Conservation (phyloP, 2,888 invertebrate species). For the Euspilapteryx auroguttella region DNA sequence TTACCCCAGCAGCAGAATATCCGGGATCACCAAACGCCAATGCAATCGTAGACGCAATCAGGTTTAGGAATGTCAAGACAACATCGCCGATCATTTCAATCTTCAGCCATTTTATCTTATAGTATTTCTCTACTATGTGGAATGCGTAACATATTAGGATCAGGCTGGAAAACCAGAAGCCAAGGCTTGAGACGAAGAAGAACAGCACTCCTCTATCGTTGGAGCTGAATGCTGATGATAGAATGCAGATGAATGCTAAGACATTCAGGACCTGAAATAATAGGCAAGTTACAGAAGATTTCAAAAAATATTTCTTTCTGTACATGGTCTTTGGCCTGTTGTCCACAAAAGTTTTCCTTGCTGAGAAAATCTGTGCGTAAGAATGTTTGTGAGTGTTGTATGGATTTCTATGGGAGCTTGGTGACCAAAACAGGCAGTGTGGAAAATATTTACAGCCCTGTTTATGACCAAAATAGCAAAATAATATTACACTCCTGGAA, state of each 20-base stretch:
- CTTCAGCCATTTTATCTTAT: slow-evolving; percentile 82
- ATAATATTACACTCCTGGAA: too few relatives aligned
- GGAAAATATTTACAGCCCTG: too few relatives aligned
- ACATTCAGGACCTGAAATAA: slow-evolving; percentile 69
- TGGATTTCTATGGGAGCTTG: too few relatives aligned
- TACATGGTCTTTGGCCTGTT: too few relatives aligned
- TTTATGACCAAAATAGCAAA: too few relatives aligned
- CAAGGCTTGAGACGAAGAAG: slow-evolving; percentile 74
- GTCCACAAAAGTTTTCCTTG: too few relatives aligned
- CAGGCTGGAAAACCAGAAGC: slow-evolving; percentile 75
- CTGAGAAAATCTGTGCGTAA: too few relatives aligned
- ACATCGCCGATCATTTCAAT: slow-evolving; percentile 76
- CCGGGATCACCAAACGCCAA: slow-evolving; percentile 65
- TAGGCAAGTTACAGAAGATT: too few relatives aligned
- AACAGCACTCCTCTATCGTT: slow-evolving; percentile 74
- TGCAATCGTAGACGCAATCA: slow-evolving; percentile 74
- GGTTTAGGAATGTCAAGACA: slow-evolving; percentile 70
- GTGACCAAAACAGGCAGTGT: too few relatives aligned
- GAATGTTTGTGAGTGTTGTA: too few relatives aligned
- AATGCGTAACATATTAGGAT: slow-evolving; percentile 76
- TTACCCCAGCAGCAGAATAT: slow-evolving; percentile 76
- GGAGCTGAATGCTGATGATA: slow-evolving; percentile 60
- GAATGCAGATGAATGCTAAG: slow-evolving; percentile 79
- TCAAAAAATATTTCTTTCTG: too few relatives aligned
- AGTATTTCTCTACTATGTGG: slow-evolving; percentile 81